Evolutionary conservation across 2,797 vertebrate species (phyloP).

Genomic region (Pampus argenteus): DNA sequence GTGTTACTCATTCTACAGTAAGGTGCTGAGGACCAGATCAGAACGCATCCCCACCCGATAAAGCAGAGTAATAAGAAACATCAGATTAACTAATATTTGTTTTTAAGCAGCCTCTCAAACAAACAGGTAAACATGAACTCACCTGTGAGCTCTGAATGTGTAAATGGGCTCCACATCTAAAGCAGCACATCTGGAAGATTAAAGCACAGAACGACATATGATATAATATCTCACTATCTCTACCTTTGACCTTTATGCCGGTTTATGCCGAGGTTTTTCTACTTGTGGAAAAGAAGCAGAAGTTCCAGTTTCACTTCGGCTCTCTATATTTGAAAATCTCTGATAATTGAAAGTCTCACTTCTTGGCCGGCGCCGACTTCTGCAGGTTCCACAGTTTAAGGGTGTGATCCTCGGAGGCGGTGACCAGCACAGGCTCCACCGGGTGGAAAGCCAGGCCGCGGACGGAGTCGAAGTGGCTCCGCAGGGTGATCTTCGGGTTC

Average conservation of each 20-base stretch:
- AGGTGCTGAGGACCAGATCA: too few relatives aligned
- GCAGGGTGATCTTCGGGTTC: slow-evolving; percentile 95
- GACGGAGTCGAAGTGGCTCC: slow-evolving; percentile 97
- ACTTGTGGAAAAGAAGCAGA: too few relatives aligned
- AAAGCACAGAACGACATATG: slow-evolving; percentile 10
- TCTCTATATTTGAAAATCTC: too few relatives aligned
- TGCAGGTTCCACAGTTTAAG: slow-evolving; percentile 99
- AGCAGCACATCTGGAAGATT: slow-evolving; percentile 89
- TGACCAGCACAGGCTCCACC: slow-evolving; percentile 93
- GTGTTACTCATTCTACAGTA: too few relatives aligned
- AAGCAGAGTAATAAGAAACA: background rate
- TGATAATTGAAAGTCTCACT: slow-evolving; percentile 79
- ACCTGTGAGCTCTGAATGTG: slow-evolving; percentile 96
- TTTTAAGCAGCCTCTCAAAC: background rate
- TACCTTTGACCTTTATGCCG: too few relatives aligned
- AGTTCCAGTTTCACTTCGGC: too few relatives aligned
- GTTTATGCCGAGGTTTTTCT: too few relatives aligned
- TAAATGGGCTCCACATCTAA: slow-evolving; percentile 97
- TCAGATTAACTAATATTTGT: background rate
- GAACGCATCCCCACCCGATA: too few relatives aligned
- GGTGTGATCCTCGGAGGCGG: slow-evolving; percentile 96
- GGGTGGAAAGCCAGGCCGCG: slow-evolving; percentile 94
- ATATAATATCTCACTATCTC: too few relatives aligned
- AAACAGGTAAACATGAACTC: slow-evolving; percentile 20
- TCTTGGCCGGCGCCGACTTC: slow-evolving; percentile 95